Conservation (phyloP, 2,888 invertebrate species). For the Calliphora vomitoria region DNA sequence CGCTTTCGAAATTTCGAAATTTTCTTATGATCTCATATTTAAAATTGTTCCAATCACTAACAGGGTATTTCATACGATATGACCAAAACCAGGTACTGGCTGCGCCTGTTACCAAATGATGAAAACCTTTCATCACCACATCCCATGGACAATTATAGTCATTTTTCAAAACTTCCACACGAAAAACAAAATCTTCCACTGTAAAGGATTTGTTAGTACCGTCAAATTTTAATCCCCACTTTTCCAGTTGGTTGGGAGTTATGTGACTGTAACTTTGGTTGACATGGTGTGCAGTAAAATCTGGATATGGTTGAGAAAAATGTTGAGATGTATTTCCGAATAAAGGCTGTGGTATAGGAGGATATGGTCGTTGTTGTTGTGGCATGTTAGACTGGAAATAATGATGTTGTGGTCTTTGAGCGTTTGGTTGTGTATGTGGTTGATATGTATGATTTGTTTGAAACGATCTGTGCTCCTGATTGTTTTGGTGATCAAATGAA, state of each 20-base stretch:
- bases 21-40: constrained; percentile 23
- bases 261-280: neutral
- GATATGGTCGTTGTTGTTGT: constrained; percentile 6
- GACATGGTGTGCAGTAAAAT: neutral
- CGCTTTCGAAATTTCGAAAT: neutral
- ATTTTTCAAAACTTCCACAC: neutral
- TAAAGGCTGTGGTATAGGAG: neutral
- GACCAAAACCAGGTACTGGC: constrained; percentile 29
- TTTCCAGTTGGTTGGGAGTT: neutral
- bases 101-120: constrained; percentile 29
- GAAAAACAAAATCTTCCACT: too few species aligned
- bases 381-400: neutral
- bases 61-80: constrained; percentile 15
- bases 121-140: constrained; percentile 36
- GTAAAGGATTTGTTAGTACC: too few species aligned
- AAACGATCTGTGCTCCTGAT: neutral
- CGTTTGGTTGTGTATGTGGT: neutral
- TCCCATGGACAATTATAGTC: constrained; percentile 43
- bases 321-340: neutral
- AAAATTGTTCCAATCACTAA: constrained; percentile 23
- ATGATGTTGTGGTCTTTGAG: neutral
- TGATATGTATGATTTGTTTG: neutral
- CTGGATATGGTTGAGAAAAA: constrained; percentile 4
- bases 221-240: neutral
- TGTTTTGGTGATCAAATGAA: neutral